Evolutionary conservation across 1,140 invertebrate genomes (phyloP), one percentile per base, ranked within the genome.

Genomic region (Rhopalosiphum maidis): DNA sequence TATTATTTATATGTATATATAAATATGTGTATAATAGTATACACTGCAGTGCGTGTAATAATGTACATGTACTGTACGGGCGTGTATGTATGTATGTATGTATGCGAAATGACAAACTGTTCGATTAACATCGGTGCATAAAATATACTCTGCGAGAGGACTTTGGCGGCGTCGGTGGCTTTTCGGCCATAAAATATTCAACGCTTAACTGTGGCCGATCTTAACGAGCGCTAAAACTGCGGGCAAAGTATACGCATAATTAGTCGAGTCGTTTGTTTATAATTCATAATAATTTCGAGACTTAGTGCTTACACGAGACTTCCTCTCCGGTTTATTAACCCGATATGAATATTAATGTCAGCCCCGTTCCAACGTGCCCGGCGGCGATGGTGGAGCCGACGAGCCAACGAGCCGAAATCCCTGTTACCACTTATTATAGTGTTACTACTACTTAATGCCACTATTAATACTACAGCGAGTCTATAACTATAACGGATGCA

Each of bases 271-370:
- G 82, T 93, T 93, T 86, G 77, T 93, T 86, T 86, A 93, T 93
- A 93, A 93, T 93, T 93, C 91, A 93, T 93, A 93, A 93, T 93
- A 37, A 93, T 93, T 93, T 93, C 48, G 51, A 93, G 91, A 86
- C 91, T 93, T 85, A 68, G 82, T 89, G 77, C 91, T 92, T 82
- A 51, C 82, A 54, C 91, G 91, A 93, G 91, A 30, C 35, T 93
- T 85, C 82, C 82, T 93, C 77, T 93, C 46, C 91, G 82, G 91
- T 93, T 93, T 93, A 85, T 93, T 93, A 93, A 93, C 82, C 82
- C 77, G 91, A 55, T 93, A 93, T 93, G 91, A 93, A 93, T 93
- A 93, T 93, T 93, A 93, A 93, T 86, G 77, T 82, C 90, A 77
- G 54, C 30, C 60, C 90, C 15, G 90, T 91, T 91, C 25, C 90